Percentiles rank a stretch among this genome's conserved stretches.
Conservation (phyloP, 2,797 vertebrate species). For the Pitangus sulphuratus region DNA sequence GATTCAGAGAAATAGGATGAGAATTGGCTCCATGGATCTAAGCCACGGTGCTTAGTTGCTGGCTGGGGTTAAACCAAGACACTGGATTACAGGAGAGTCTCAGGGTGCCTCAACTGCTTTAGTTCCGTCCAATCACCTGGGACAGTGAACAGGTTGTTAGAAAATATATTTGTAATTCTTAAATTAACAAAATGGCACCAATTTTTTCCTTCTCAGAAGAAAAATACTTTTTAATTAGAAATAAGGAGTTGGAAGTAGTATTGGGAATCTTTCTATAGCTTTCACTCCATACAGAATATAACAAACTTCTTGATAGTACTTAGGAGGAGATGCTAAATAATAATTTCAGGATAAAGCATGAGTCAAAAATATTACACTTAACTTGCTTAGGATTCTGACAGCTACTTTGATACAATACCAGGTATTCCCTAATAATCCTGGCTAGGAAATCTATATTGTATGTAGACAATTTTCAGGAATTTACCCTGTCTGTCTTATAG, state of each 20-base stretch:
- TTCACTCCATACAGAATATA: neutral
- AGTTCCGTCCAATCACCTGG: neutral
- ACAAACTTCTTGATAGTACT: neutral
- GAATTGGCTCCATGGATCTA: neutral
- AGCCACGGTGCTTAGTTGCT: neutral
- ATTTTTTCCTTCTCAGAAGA: neutral
- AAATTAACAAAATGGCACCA: neutral
- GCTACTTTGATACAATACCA: neutral
- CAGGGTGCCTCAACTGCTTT: neutral
- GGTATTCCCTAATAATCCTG: neutral
- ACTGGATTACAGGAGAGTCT: neutral
- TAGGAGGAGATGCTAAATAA: neutral
- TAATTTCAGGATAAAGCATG: neutral
- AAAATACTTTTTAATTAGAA: neutral
- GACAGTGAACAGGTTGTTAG: neutral
- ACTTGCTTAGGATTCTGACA: neutral
- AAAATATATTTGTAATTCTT: neutral
- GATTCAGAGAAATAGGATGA: neutral
- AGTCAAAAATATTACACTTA: neutral
- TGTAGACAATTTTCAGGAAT: neutral
- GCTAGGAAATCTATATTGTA: neutral
- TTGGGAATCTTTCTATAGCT: neutral
- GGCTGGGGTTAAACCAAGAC: neutral
- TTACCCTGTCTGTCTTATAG: neutral
- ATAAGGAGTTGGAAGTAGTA: neutral